Evolutionary conservation across 2,888 invertebrate genomes (phyloP).

Genomic region (Eremobia ochroleuca): DNA sequence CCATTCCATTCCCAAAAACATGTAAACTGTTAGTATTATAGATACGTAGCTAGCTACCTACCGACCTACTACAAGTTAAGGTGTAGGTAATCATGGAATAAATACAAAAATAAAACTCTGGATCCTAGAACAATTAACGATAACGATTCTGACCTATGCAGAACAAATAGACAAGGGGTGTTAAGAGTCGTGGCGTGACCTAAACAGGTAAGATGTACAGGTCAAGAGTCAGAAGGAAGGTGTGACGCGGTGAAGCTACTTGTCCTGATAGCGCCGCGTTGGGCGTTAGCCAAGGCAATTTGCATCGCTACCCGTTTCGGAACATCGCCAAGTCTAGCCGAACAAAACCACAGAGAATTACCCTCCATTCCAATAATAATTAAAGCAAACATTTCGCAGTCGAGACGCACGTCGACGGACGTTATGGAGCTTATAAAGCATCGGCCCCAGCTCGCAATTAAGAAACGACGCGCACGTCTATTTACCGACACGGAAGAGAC

Average conservation of each 20-base stretch:
- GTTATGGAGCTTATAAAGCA: conserved; percentile 91
- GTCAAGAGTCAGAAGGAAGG: conserved; percentile 82
- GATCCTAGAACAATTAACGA: not conserved
- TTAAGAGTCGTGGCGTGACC: conserved; percentile 2
- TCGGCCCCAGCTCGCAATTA: conserved; percentile 89
- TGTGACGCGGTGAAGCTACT: conserved; percentile 79
- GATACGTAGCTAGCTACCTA: not conserved
- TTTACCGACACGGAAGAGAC: conserved; percentile 90
- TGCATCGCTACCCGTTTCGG: conserved; percentile 91
- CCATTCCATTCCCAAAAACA: not conserved
- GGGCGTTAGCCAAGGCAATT: conserved; percentile 91
- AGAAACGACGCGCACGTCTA: conserved; percentile 89
- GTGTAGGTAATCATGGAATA: conserved; percentile 1
- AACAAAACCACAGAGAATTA: conserved; percentile 91
- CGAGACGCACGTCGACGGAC: conserved; percentile 88
- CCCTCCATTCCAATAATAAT: conserved; percentile 91
- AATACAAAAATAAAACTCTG: not conserved
- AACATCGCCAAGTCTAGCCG: conserved; percentile 91
- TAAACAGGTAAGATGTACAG: conserved; percentile 63
- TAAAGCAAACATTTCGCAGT: conserved; percentile 90
- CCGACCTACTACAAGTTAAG: not conserved
- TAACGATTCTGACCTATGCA: not conserved
- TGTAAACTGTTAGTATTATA: not conserved
- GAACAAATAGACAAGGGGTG: not conserved
- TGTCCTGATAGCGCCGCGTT: conserved; percentile 88